A percentile compares a stretch with the other conserved stretches of the same genome.
Evolutionary conservation across 35 echinoderm and acorn worm genomes (phyloP).

Genomic region (Apostichopus japonicus): DNA sequence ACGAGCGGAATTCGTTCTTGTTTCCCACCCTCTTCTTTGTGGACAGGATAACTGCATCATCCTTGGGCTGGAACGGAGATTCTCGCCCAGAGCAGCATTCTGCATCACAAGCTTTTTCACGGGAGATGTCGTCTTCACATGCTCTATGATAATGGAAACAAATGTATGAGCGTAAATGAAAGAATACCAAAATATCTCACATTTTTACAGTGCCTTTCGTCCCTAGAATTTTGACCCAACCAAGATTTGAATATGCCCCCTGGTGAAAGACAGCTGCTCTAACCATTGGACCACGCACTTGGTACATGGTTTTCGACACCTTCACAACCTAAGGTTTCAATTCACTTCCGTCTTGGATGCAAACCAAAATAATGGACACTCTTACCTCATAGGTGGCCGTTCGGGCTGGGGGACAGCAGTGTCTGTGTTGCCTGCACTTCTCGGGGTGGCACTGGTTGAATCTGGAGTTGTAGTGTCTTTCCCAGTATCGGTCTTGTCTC

Average conservation of each 20-base stretch:
- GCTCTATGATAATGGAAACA: background rate
- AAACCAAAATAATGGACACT: too few relatives aligned
- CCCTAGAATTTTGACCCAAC: background rate
- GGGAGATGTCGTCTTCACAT: background rate
- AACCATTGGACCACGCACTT: too few relatives aligned
- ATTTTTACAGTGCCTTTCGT: background rate
- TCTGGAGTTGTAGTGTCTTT: background rate
- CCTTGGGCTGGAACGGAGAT: background rate
- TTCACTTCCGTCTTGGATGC: too few relatives aligned
- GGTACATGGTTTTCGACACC: too few relatives aligned
- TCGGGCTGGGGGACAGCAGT: background rate
- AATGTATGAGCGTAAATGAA: constrained; percentile 3
- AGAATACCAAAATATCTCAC: background rate
- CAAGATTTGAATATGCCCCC: too few relatives aligned
- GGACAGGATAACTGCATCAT: constrained; percentile 22
- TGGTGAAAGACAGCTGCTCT: too few relatives aligned
- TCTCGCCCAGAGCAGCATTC: constrained; percentile 3
- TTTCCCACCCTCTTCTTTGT: constrained; percentile 24
- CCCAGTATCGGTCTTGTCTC: background rate
- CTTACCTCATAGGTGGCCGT: too few relatives aligned
- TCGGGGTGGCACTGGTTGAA: background rate
- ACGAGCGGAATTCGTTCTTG: constrained; percentile 1
- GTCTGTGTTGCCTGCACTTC: background rate
- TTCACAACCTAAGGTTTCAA: background rate
- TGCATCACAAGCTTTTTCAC: background rate